phyloP scores from a whole-genome alignment of 92 coral and sea anemone genomes.

The Phenganax subtilis region DNA sequence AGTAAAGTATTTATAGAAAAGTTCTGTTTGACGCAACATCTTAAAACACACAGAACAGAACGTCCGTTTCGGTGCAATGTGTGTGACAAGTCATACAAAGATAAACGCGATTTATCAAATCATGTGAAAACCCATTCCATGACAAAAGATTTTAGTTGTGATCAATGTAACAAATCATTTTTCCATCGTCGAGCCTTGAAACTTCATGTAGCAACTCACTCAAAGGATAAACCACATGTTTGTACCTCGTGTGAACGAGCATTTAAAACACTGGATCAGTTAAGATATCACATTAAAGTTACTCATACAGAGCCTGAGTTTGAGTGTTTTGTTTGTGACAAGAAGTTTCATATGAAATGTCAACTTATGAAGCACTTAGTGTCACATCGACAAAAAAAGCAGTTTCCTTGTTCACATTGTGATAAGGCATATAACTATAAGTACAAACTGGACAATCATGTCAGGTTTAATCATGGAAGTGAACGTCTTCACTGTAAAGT shows the following conservation, averaged over 20 bases:
- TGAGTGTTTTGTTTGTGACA: constrained; percentile 35
- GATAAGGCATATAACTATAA: constrained; percentile 15
- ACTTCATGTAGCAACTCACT: constrained; percentile 9
- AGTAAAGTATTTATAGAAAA: constrained; percentile 18
- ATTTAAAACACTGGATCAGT: constrained; percentile 9
- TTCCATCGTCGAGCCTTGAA: constrained; percentile 19
- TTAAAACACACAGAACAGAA: constrained; percentile 24
- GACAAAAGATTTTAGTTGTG: constrained; percentile 3
- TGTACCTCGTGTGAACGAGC: constrained; percentile 17
- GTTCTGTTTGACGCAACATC: constrained; percentile 1
- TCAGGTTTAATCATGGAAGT: neutral
- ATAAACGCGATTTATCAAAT: constrained; percentile 3
- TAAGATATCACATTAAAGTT: neutral
- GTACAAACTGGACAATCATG: neutral
- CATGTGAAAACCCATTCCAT: constrained; percentile 18
- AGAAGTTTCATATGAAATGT: constrained; percentile 28
- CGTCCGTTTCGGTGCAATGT: constrained; percentile 20
- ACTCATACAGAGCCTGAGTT: constrained; percentile 6
- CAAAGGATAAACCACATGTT: neutral
- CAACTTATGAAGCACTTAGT: constrained; percentile 12
- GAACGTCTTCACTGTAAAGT: constrained; percentile 22
- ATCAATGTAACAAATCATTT: constrained; percentile 23
- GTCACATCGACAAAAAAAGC: constrained; percentile 25
- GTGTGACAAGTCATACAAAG: constrained; percentile 25
- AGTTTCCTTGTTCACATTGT: constrained; percentile 13